These are phyloP conservation scores for Paraescarpia echinospica DNA, from an alignment of 1,140 invertebrate genomes.

Conservation along the genomic window DNA sequence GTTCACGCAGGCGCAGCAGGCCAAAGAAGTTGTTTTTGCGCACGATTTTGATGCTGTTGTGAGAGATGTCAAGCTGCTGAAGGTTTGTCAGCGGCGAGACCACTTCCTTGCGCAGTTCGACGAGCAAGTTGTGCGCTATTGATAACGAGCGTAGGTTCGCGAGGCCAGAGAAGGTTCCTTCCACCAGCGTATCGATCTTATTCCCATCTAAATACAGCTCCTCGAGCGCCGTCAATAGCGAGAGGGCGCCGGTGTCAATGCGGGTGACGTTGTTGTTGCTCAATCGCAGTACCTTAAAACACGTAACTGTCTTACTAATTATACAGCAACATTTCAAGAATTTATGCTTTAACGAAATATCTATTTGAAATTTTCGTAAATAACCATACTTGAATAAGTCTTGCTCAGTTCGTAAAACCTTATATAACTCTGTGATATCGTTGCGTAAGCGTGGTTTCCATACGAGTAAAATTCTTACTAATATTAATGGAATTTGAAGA, in stretches of 20 bases:
- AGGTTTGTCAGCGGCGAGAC: conserved; percentile 24
- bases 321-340: not conserved
- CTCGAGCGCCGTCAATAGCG: conserved; percentile 64
- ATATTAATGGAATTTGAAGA: too few species aligned
- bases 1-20: conserved; percentile 28
- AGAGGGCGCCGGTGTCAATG: conserved; percentile 74
- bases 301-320: conserved; percentile 61
- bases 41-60: conserved; percentile 33
- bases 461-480: too few species aligned
- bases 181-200: not conserved
- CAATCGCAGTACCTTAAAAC: conserved; percentile 73
- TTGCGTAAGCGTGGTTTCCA: conserved; percentile 63
- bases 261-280: conserved; percentile 14
- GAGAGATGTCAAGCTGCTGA: conserved; percentile 32
- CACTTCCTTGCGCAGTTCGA: conserved; percentile 28
- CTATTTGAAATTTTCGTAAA: too few species aligned
- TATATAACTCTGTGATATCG: too few species aligned
- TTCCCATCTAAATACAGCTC: conserved; percentile 19
- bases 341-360: too few species aligned
- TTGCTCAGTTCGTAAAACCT: too few species aligned
- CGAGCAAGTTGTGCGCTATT: not conserved
- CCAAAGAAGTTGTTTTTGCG: conserved; percentile 33
- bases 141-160: not conserved
- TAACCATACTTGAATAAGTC: too few species aligned
- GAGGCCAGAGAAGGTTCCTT: not conserved